Evolutionary conservation across 2,888 invertebrate species (phyloP), one percentile per base, ranked within the genome.

Genomic region (Thymelicus sylvestris): DNA sequence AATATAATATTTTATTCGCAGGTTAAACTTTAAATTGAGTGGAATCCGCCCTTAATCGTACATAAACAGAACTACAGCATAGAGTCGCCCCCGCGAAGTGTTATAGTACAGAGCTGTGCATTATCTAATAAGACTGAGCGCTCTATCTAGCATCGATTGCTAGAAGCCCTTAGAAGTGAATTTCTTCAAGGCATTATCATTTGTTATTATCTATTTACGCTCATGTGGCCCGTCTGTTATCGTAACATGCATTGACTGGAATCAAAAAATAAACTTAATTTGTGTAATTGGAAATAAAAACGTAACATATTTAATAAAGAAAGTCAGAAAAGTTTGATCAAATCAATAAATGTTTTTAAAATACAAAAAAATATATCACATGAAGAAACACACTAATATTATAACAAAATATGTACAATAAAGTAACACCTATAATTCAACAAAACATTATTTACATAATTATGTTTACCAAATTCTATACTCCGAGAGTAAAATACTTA

Each of bases 331-430:
- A 72, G 82, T 83, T 83, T 83, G 86, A 86, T 86, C 81, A 87
- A 86, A 86, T 83, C 83, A 83, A 81, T 84, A 81, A 83, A 84
- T 80, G 80, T 79, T 79, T 81, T 82, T 74, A 77, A 75, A 85
- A 81, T 78, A 87, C 79, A 81, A 81, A 79, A 86, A 80, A 83
- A 79, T 81, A 84, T 82, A 76, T 71, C 68, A 86, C 82, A 64
- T 70, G 59, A 87, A 84, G 83, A 88, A 91, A 91, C 87, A 89
- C 87, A 90, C 88, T 83, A 83, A 84, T 84, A 81, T 82, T 83
- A 79, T 83, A 92, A 92, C 90, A 92, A 91, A 92, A 88, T 91
- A 92, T 92, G 84, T 93, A 93, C 93, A 93, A 86, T 90, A 90
- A 92, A 91, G 90, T 89, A 92, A 92, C 89, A 87, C 86, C 84